A percentile compares a stretch with the other conserved stretches of the same genome.
phyloP scores from a whole-genome alignment of 2,888 invertebrate genomes.

The Pogonocherus hispidulus region DNA sequence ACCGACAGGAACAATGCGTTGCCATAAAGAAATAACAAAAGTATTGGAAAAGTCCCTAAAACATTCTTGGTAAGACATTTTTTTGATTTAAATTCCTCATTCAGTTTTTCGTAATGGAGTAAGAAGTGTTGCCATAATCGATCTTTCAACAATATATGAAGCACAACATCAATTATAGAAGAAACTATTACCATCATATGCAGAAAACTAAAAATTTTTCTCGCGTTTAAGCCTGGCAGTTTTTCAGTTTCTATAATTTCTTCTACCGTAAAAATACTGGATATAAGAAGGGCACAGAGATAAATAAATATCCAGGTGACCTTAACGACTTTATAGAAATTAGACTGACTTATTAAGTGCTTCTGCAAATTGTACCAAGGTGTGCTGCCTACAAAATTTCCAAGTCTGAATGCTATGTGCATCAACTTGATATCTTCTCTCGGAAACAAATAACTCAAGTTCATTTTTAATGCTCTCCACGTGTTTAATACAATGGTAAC shows the following conservation, averaged over 20 bases:
- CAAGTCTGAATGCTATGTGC: not conserved
- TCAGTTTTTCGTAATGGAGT: not conserved
- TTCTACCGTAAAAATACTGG: not conserved
- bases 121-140: not conserved
- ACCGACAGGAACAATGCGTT: not conserved
- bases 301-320: not conserved
- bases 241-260: not conserved
- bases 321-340: not conserved
- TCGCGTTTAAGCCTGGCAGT: not conserved
- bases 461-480: too few relatives aligned
- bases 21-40: not conserved
- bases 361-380: not conserved
- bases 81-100: not conserved
- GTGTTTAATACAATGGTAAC: too few relatives aligned
- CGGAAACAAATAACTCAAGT: not conserved
- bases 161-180: not conserved
- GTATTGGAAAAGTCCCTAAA: not conserved
- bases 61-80: not conserved
- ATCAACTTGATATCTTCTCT: slow-evolving; percentile 1
- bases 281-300: not conserved
- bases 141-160: not conserved
- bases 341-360: not conserved
- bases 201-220: not conserved
- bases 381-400: not conserved
- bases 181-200: not conserved